Percentiles rank a stretch among this genome's conserved stretches.
Evolutionary conservation across 1,140 invertebrate genomes (phyloP).

Genomic region (Hermetia illucens): DNA sequence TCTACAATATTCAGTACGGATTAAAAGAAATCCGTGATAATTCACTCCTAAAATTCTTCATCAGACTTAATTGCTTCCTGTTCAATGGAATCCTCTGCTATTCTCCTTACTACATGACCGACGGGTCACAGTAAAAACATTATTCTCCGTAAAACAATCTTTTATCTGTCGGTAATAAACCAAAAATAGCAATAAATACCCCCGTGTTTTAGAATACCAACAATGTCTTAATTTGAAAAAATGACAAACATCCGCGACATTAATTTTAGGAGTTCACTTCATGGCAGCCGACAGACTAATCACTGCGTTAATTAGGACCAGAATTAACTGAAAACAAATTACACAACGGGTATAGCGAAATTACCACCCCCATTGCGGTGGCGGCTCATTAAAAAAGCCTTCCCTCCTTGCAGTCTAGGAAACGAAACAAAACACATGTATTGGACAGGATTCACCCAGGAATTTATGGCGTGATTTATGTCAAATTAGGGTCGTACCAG

Average conservation of each 20-base stretch:
- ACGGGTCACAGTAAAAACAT: too few relatives aligned
- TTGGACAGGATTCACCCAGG: not conserved
- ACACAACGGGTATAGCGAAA: not conserved
- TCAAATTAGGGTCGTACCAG: not conserved
- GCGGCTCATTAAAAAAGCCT: not conserved
- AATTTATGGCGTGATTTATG: not conserved
- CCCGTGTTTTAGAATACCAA: too few relatives aligned
- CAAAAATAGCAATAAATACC: not conserved
- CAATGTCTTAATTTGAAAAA: not conserved
- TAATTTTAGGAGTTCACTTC: not conserved
- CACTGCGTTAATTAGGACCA: not conserved
- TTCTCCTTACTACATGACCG: too few relatives aligned
- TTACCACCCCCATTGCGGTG: not conserved
- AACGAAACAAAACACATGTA: not conserved
- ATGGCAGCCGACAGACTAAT: not conserved
- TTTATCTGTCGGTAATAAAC: not conserved
- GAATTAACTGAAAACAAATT: constrained; percentile 1
- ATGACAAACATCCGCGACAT: not conserved
- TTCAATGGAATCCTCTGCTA: too few relatives aligned
- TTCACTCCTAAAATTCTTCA: too few relatives aligned
- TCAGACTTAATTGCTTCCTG: too few relatives aligned
- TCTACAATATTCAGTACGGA: too few relatives aligned
- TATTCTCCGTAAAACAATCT: too few relatives aligned
- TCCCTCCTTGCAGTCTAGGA: not conserved
- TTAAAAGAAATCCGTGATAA: too few relatives aligned